Base-by-base conservation (phyloP, 2,888 invertebrate genomes). In the Yponomeuta cagnagella region DNA sequence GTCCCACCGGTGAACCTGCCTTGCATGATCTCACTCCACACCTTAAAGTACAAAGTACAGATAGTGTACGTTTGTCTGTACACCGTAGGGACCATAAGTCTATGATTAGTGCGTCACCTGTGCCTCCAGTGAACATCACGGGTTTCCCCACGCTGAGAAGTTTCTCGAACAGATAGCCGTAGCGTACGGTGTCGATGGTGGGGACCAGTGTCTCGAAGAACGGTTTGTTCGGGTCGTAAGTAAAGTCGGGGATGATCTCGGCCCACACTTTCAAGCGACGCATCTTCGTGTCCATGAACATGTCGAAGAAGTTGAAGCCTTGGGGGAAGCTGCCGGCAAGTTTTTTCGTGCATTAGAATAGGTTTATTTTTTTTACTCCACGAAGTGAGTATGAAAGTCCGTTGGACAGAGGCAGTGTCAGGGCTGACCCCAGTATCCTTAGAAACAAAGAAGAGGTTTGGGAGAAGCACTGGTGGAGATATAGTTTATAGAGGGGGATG, bases 201-300 rank as follows among this genome's bases (percentile, higher is more conserved):
- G 98, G 98, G 10, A 98, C 98, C 10, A 97, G 91, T 81, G 97
- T 96, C 80, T 98, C 97, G 80, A 97, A 98, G 87, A 97, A 98
- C 1, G 97, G 96, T 43, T 93, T 88, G 1, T 94, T 89, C 15
- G 93, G 87, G 80, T 96, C 94, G 79, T 96, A 98, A 2, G 87
- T 75, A 80, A 97, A 98, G 1, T 88, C 78, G 0, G 97, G 95
- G 75, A 97, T 95, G 58, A 97, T 94, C 71, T 94, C 95, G n/a
- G 93, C 93, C 98, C 98, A 98, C 9, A 93, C 86, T 77, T 96
- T 96, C 85, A 97, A 93, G 69, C 93, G 93, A 72, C 95, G 93
- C n/a, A 90, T 91, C 72, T 94, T 93, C 65, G 95, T 93, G 82
- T 97, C 95, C 80, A 97, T 93, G 76, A 93, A 97, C 79, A 96